Evolutionary conservation across 2,797 vertebrate species (phyloP).

Genomic region (Nasua narica): DNA sequence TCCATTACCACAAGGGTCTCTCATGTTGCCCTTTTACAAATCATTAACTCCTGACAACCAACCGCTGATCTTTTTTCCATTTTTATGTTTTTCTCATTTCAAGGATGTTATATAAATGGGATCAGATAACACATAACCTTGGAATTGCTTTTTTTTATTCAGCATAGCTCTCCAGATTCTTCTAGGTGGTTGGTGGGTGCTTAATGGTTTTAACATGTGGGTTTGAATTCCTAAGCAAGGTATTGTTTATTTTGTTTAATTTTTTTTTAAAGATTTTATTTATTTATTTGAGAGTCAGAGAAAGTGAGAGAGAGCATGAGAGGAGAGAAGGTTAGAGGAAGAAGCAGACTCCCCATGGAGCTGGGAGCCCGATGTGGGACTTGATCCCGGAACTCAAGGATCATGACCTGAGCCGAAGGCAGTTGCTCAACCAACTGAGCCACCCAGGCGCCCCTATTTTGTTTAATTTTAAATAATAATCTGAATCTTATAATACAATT

Average conservation of each 20-base stretch:
- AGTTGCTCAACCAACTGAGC: no score
- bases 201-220: background rate
- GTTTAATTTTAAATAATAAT: background rate
- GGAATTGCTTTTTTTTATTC: background rate
- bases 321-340: no score
- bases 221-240: background rate
- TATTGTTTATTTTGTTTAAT: background rate
- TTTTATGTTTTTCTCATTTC: conserved; percentile 18
- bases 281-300: no score
- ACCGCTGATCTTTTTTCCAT: background rate
- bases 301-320: no score
- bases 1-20: background rate
- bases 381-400: no score
- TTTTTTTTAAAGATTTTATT: no score
- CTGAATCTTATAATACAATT: background rate
- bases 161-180: background rate
- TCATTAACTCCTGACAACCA: background rate
- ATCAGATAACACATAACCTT: background rate
- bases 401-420: no score
- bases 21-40: background rate
- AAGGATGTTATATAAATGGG: conserved; percentile 14
- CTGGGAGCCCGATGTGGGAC: no score
- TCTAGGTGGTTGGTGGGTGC: background rate
- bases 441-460: no score
- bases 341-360: no score